These are phyloP conservation scores for Bothrops jararaca DNA, from an alignment of 2,113 vertebrate species.

Conservation along the genomic window DNA sequence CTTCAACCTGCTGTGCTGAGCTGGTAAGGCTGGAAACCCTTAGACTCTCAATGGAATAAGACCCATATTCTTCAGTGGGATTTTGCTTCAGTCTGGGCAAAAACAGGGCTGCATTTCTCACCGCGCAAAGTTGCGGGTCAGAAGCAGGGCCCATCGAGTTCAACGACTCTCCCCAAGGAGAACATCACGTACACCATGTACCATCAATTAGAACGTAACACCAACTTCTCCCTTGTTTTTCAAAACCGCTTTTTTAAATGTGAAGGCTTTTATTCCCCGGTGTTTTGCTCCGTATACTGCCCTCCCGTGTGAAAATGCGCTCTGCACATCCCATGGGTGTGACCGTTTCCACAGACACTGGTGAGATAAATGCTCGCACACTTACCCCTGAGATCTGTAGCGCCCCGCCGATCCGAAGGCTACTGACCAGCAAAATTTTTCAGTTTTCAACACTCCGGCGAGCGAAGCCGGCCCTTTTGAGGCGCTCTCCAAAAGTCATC, in stretches of 20 bases:
- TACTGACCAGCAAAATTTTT: neutral
- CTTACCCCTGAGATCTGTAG: neutral
- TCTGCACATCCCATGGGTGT: neutral
- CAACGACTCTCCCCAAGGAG: neutral
- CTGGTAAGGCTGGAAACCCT: neutral
- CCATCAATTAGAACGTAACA: neutral
- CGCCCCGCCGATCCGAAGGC: neutral
- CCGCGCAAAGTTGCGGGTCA: neutral
- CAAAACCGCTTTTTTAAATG: neutral
- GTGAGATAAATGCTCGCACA: neutral
- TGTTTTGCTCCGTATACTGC: too few relatives aligned
- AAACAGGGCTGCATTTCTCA: neutral
- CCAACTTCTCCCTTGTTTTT: neutral
- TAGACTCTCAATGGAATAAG: neutral
- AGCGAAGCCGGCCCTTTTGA: neutral
- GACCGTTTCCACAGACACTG: neutral
- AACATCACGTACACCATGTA: neutral
- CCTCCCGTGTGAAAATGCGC: neutral
- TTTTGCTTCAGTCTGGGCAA: neutral
- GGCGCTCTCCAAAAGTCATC: neutral
- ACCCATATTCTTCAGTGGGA: neutral
- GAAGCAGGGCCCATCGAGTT: neutral
- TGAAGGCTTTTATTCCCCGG: neutral
- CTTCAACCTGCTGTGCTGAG: neutral
- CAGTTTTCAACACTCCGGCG: neutral